Base-by-base conservation (phyloP, 1,140 invertebrate species). In the Ceratitis capitata region DNA sequence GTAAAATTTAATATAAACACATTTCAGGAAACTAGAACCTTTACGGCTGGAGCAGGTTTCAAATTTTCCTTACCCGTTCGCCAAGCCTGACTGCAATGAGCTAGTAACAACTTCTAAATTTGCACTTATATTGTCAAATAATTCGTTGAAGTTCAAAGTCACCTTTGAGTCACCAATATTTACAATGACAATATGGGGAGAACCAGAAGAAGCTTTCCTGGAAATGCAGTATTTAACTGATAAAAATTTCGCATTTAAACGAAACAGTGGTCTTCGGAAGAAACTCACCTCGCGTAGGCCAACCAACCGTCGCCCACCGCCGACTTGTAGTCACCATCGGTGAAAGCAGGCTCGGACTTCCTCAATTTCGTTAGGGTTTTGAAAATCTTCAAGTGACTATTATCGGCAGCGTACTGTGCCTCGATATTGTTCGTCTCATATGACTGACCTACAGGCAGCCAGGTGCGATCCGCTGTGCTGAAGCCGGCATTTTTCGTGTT, bases 371-470 rank as follows among this genome's bases (percentile, higher is more conserved):
- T 78, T 45, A 69, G 26, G 47, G 83, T 42, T 83, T 87, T 87
- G 82, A 86, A 89, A 26, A 88, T 86, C 19, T 87, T 87, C 14
- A 88, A 84, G 83, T 87, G 85, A 84, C 87, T 87, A 16, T 86
- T 84, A 12, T 64, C 26, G 19, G 61, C 85, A 1, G n/a, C 45
- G 45, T 87, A 45, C 87, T 94, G 92, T 45, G 49, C 85, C 64
- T 91, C 86, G 0, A 94, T 92, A 88, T 94, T 94, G 35, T 91
- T 86, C 0, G 85, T 86, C n/a, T 85, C 85, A 85, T 94, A 94
- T 86, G 93, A 91, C 3, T 91, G 86, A 87, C 94, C 92, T 3
- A 95, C 90, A 6, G 95, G 95, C 4, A 96, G 89, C 95, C 96
- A 96, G 1, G 95, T 94, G 9, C 88, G 93, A 16, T 92, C 88